Base-by-base conservation (phyloP, 2,113 vertebrate genomes). In the Procavia capensis region DNA sequence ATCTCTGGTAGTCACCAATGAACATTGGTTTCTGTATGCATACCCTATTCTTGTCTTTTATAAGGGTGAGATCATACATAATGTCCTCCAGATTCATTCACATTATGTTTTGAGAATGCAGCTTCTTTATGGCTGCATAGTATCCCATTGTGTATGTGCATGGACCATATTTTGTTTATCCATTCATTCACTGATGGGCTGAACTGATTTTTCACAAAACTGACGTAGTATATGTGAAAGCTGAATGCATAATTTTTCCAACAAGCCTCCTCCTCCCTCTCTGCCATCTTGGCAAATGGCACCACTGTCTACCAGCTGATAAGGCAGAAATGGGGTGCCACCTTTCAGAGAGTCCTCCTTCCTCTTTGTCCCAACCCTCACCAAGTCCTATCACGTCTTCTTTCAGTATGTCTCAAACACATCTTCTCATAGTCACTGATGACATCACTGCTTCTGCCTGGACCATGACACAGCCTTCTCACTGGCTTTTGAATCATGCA, bases 141-240 rank as follows among this genome's bases (percentile, higher is more conserved):
- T 50, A 50, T 50, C 47, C 47, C 47, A 50, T 50, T 50, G 47
- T 50, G 13, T 50, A 13, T 50, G 13, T 50, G 47, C 13, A 50
- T 50, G 47, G 8, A 50, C 47, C 47, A 50, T 50, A 50, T 50
- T 50, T 50, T 50, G 47, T 50, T 50, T 13, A 50, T 50, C n/a
- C n/a, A n/a, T n/a, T 50, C 47, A 50, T 50, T 50, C 47, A 50
- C 13, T 50, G 47, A 50, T 50, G 47, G 47, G 47, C 47, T 50
- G 9, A 50, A 50, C 47, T 50, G 47, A 50, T 50, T 50, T 50
- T 50, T 50, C 13, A 50, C 47, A 50, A 50, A 50, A 36, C 34
- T 75, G 27, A 90, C 92, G 41, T 80, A 70, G 31, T 76, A 57
- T 43, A 3, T 80, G 63, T 85, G 79, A 89, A 85, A 88, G 80